Conservation (phyloP, 1,140 invertebrate genomes). For the Aphelenchoides besseyi region DNA sequence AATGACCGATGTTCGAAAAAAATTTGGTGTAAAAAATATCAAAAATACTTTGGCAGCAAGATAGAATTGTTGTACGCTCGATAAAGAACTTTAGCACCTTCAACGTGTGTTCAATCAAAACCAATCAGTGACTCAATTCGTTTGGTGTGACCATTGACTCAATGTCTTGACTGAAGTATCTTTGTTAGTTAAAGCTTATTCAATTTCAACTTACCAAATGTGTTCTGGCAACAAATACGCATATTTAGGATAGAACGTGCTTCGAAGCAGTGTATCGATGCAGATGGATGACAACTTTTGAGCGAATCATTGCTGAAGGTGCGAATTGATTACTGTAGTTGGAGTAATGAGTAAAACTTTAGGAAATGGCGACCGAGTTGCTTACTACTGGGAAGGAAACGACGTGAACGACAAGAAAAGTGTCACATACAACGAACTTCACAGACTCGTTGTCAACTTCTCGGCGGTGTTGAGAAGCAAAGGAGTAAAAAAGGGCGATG, state of each 20-base stretch:
- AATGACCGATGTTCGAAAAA: too few species aligned
- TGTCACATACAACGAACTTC: constrained; percentile 82
- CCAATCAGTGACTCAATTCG: too few species aligned
- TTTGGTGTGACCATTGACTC: neutral
- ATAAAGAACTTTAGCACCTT: too few species aligned
- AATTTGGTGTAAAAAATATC: too few species aligned
- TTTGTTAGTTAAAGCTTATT: too few species aligned
- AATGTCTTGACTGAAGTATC: neutral
- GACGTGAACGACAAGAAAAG: constrained; percentile 81
- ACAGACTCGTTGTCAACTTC: constrained; percentile 84
- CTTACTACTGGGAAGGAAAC: constrained; percentile 79
- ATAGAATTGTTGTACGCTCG: too few species aligned
- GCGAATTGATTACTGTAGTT: too few species aligned
- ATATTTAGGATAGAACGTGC: neutral
- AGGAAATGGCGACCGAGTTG: constrained; percentile 28
- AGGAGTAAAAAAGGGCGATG: constrained; percentile 77
- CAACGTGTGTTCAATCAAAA: too few species aligned
- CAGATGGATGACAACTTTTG: constrained; percentile 10
- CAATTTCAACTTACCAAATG: too few species aligned
- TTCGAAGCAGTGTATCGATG: neutral
- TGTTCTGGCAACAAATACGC: neutral
- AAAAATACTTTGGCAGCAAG: too few species aligned
- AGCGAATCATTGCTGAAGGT: too few species aligned
- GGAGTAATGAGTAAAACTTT: neutral
- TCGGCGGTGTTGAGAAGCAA: constrained; percentile 83